Conservation (phyloP, 2,113 vertebrate genomes). For the Calyptommatus sinebrachiatus region DNA sequence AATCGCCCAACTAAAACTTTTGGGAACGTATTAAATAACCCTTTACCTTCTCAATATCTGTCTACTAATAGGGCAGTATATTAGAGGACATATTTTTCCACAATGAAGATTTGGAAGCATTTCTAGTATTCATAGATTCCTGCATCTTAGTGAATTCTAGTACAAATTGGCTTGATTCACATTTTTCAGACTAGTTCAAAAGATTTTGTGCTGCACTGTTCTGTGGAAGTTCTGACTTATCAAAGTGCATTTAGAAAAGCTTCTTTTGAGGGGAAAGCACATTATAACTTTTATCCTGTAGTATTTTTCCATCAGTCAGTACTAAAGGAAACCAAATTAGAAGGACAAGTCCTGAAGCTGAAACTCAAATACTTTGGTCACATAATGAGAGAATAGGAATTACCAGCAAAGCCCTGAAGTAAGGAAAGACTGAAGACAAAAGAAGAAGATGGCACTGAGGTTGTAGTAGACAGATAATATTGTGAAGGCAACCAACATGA, state of each 20-base stretch:
- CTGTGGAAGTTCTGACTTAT: not conserved
- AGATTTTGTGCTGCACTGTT: not conserved
- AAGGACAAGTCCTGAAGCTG: not conserved
- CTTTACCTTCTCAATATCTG: not conserved
- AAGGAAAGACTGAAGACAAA: too few relatives aligned
- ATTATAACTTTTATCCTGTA: not conserved
- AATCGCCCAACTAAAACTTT: not conserved
- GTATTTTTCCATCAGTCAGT: not conserved
- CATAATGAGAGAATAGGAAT: too few relatives aligned
- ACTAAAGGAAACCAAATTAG: not conserved
- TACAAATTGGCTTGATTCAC: not conserved
- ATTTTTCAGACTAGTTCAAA: not conserved
- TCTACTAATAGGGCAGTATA: not conserved
- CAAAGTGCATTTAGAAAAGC: not conserved
- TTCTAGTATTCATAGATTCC: not conserved
- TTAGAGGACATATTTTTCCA: not conserved
- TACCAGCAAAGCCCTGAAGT: too few relatives aligned
- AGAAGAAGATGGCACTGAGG: too few relatives aligned
- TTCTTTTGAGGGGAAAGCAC: not conserved
- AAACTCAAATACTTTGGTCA: too few relatives aligned
- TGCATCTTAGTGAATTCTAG: not conserved
- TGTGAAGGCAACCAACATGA: too few relatives aligned
- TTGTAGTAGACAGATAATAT: too few relatives aligned
- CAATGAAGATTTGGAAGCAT: not conserved
- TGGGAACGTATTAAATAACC: not conserved